Conservation (phyloP, 2,888 invertebrate species). For the Chrysolina oricalcia region DNA sequence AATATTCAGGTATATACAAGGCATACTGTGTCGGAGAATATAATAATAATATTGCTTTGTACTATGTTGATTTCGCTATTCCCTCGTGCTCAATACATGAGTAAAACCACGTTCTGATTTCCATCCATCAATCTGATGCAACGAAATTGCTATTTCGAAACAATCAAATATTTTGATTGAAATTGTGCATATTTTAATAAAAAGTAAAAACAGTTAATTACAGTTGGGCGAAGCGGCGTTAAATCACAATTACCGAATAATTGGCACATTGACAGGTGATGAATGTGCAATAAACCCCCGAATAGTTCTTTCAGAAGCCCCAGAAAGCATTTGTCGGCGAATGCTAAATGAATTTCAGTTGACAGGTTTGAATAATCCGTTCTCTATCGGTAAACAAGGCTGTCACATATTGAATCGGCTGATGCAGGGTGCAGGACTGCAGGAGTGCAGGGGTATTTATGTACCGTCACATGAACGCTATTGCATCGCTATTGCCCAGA, state of each 20-base stretch:
- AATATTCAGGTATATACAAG: too few relatives aligned
- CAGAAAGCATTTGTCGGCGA: constrained; percentile 62
- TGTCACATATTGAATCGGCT: constrained; percentile 69
- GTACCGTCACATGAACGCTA: constrained; percentile 69
- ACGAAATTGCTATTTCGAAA: constrained; percentile 20
- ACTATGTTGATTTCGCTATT: neutral
- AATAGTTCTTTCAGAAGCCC: constrained; percentile 60
- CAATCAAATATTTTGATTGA: constrained; percentile 39
- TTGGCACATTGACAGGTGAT: constrained; percentile 63
- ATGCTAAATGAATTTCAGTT: constrained; percentile 67
- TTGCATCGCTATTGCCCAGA: constrained; percentile 69
- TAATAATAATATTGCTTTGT: too few relatives aligned
- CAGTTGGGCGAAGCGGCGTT: constrained; percentile 51
- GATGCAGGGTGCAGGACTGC: constrained; percentile 54
- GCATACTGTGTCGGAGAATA: too few relatives aligned
- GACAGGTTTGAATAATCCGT: constrained; percentile 71
- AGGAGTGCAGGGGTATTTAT: constrained; percentile 62
- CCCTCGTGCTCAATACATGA: neutral
- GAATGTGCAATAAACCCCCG: constrained; percentile 60
- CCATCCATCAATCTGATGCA: constrained; percentile 17
- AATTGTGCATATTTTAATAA: constrained; percentile 46
- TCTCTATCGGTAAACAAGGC: constrained; percentile 69
- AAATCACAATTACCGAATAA: constrained; percentile 62
- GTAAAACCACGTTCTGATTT: neutral
- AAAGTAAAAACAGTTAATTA: constrained; percentile 54